A percentile compares a stretch with the other conserved stretches of the same genome.
These are phyloP conservation scores for Buteo buteo DNA, from an alignment of 2,113 vertebrate genomes.

Conservation along the genomic window DNA sequence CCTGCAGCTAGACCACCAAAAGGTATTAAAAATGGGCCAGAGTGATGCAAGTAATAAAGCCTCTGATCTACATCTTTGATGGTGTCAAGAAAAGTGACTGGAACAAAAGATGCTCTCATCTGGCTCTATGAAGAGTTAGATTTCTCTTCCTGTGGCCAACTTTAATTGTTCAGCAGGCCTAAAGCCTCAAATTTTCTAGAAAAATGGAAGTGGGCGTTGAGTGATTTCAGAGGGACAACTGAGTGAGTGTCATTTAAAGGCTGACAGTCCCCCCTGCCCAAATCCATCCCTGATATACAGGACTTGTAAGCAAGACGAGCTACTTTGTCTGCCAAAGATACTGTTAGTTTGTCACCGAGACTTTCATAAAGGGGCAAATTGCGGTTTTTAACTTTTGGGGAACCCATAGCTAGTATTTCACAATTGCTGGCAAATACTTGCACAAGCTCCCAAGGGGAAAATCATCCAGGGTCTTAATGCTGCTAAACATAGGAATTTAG, in stretches of 20 bases:
- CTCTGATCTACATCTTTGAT: neutral
- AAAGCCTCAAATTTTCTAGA: neutral
- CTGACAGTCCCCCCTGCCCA: neutral
- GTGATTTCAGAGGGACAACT: neutral
- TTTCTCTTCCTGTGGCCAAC: neutral
- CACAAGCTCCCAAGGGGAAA: neutral
- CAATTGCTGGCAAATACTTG: neutral
- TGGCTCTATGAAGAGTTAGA: neutral
- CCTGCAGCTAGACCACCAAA: neutral
- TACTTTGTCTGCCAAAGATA: neutral
- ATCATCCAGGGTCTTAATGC: neutral
- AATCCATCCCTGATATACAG: neutral
- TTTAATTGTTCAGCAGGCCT: neutral
- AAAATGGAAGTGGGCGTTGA: neutral
- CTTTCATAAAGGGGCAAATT: neutral
- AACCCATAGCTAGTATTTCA: neutral
- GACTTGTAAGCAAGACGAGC: neutral
- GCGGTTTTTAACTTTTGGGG: neutral
- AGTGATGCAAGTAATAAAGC: neutral
- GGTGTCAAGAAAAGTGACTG: neutral
- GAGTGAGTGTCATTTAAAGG: neutral
- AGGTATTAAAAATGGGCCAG: neutral
- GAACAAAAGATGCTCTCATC: neutral
- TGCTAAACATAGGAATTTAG: fast-evolving
- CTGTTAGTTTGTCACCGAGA: neutral